phyloP scores from a whole-genome alignment of 2,113 vertebrate species.

The Aspidoscelis tigris region DNA sequence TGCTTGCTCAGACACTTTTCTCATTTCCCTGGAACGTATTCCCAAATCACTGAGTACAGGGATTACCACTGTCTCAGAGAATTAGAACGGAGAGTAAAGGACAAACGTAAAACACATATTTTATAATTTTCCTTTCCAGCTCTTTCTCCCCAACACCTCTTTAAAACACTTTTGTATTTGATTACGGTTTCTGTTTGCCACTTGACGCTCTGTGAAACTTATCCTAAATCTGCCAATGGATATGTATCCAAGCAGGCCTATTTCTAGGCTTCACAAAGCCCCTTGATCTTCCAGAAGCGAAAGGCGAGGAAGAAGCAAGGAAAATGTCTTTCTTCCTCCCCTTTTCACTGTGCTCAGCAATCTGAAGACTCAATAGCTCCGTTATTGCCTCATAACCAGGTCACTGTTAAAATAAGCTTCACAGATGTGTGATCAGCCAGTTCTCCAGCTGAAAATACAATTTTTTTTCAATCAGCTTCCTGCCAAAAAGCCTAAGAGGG shows the following conservation, averaged over 20 bases:
- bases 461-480: conserved; percentile 17
- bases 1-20: not conserved
- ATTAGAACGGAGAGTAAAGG: not conserved
- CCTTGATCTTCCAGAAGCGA: conserved; percentile 77
- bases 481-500: conserved; percentile 4
- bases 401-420: conserved; percentile 21
- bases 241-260: conserved; percentile 43
- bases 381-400: conserved; percentile 29
- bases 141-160: not conserved
- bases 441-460: conserved; percentile 20
- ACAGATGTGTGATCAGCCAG: not conserved
- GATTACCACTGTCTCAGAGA: not conserved
- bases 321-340: conserved; percentile 13
- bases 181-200: conserved; percentile 22
- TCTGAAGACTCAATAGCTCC: conserved; percentile 43
- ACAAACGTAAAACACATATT: not conserved
- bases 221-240: conserved; percentile 42
- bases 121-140: not conserved
- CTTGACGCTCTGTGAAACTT: not conserved
- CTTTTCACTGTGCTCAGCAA: conserved; percentile 72
- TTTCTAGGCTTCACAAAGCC: conserved; percentile 65
- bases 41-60: not conserved
- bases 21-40: not conserved
- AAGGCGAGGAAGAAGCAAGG: conserved; percentile 74
- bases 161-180: conserved; percentile 33